Evolutionary conservation across 2,888 invertebrate species (phyloP), one percentile per base, ranked within the genome.

Genomic region (Troglohyphantes excavatus): DNA sequence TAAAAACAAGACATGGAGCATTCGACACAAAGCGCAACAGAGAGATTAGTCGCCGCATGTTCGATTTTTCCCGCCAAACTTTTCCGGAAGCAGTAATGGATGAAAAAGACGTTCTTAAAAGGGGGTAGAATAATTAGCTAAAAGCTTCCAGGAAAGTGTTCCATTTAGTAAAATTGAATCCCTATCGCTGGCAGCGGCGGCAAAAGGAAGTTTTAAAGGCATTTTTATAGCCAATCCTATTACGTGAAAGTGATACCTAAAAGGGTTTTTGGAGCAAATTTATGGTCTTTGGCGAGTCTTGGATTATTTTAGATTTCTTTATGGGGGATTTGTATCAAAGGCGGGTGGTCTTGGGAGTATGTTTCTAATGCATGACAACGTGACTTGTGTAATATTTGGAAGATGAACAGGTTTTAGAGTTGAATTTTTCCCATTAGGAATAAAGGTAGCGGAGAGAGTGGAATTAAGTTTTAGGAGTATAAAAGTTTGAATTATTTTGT

Each of bases 101-200:
- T 23, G 17, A 43, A 19, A 27, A 17, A 21, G 68, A 46, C 11
- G 0, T 65, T 46, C 72, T 61, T 83, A 43, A 72, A 65, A 53
- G 19, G 29, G 63, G 39, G 63, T 73, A 19, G 27, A 63, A 73
- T 83, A 83, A 83, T 83, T 83, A 83, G 83, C 83, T 83, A 83
- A 83, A 83, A 83, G 83, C 63, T 7, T 61, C 81, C 33, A 53
- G 7, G 19, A 72, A 73, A 83, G 73, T 13, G 65, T 21, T 65
- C 73, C 83, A 73, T 83, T 83, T 83, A 83, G 33, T 63, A 65
- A 73, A 83, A 83, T 83, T 73, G 72, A 83, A 83, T 83, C 72
- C 72, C 83, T 73, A 63, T 83, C 21, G 23, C 63, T 1, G 6
- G n/a, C 13, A 7, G 2, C 39, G 3, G 43, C 26, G 17, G 19